Base-by-base conservation (phyloP, 2,888 invertebrate species). In the Aradus depressus region DNA sequence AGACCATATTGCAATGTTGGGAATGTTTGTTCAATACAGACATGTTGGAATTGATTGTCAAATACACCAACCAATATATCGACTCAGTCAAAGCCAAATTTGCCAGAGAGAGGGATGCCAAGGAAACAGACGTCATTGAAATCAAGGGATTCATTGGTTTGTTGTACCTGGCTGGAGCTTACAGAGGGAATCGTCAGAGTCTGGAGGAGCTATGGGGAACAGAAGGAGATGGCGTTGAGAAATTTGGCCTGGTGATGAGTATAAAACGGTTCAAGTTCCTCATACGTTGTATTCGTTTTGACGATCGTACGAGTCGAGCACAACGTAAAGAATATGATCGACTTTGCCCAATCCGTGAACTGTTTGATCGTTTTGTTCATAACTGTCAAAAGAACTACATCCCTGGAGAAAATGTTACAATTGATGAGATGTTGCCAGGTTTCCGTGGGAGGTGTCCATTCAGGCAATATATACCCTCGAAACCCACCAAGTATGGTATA, bases 131-230 rank as follows among this genome's bases (percentile, higher is more conserved):
- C 52, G 31, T 48, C 19, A 53, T 49, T 50, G 61, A 64, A 60
- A 51, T 61, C 22, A 57, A 59, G 43, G 63, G 59, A 38, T 60
- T 64, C 42, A 58, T 64, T 52, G 61, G 62, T 31, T 54, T 64
- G 25, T 52, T 64, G 25, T 63, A 64, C 54, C 53, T 63, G 43
- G 58, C 62, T 54, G 64, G 62, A 44, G 52, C 59, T 5, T 57
- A 58, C 19, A 55, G 58, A 61, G 31, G 56, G 28, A 57, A 58
- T 56, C 54, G 56, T 4, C 49, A 47, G 39, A 59, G 55, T 48
- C 54, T 53, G 25, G 35, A 58, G 19, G 60, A 63, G 43, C 51
- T 62, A 41, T 63, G 62, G 62, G 55, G 52, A 25, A 54, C 32
- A 23, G 59, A 63, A 37, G 59, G 62, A 25, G 52, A 58, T 50